Percentiles rank a stretch among this genome's conserved stretches.
Conservation (phyloP, 2,113 vertebrate species). For the Rhinoptilus africanus region DNA sequence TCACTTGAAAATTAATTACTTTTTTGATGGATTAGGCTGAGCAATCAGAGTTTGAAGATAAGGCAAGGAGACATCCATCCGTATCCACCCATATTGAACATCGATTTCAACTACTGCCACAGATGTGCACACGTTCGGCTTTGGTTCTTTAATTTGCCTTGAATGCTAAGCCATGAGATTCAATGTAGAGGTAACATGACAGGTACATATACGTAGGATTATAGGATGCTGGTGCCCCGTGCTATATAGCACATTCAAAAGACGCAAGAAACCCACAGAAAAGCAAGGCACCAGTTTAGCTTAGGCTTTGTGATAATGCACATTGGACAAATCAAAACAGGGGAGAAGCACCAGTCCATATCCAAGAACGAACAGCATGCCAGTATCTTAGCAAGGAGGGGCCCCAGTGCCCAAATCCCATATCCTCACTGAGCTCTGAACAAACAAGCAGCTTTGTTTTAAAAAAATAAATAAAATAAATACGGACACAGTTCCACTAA, state of each 20-base stretch:
- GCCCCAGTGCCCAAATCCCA: not conserved
- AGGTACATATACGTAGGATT: not conserved
- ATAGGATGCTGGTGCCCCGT: not conserved
- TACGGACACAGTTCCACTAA: not conserved
- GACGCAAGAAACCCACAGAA: not conserved
- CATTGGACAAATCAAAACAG: not conserved
- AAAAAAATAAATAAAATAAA: not conserved
- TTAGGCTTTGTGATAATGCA: not conserved
- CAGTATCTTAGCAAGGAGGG: not conserved
- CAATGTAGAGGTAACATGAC: fast-evolving
- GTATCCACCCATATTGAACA: not conserved
- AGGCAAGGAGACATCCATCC: not conserved
- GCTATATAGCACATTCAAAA: not conserved
- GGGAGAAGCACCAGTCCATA: not conserved
- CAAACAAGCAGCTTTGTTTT: not conserved
- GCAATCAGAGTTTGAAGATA: not conserved
- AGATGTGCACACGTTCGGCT: not conserved
- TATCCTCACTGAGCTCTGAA: not conserved
- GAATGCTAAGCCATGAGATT: not conserved
- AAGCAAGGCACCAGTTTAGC: not conserved
- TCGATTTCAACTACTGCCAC: not conserved
- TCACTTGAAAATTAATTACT: not conserved
- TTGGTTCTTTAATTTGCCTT: not conserved
- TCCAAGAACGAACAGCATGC: not conserved
- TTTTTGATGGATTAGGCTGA: not conserved